phyloP scores from a whole-genome alignment of 2,888 invertebrate species.

The Ectemnius continuus region DNA sequence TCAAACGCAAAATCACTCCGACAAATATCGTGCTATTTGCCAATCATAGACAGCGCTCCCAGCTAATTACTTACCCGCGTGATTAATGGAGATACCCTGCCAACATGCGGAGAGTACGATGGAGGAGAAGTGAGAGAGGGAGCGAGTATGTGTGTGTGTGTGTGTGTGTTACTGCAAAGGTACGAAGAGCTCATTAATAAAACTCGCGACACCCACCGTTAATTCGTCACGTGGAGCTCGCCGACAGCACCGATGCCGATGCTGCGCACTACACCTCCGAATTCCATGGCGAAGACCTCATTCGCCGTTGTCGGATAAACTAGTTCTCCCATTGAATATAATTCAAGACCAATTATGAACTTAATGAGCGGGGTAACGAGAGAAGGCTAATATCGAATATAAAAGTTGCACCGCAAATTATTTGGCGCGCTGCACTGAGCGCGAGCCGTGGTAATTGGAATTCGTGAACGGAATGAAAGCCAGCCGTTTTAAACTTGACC shows the following conservation, averaged over 20 bases:
- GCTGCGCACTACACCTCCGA: slow-evolving; percentile 46
- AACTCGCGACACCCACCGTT: slow-evolving; percentile 1
- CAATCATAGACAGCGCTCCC: slow-evolving; percentile 55
- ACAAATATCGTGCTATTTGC: slow-evolving; percentile 67
- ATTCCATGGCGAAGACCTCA: slow-evolving; percentile 33
- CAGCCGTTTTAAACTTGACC: slow-evolving; percentile 16
- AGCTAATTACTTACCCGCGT: slow-evolving; percentile 52
- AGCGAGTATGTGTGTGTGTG: neutral
- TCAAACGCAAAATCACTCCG: slow-evolving; percentile 73
- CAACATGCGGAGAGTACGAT: neutral
- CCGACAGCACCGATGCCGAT: slow-evolving; percentile 31
- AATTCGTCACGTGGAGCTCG: neutral
- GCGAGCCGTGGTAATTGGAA: neutral
- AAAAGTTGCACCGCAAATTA: neutral
- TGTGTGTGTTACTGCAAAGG: no score
- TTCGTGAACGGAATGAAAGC: neutral
- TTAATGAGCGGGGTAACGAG: neutral
- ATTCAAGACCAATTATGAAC: no score
- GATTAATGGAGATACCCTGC: slow-evolving; percentile 3
- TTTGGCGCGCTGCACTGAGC: neutral
- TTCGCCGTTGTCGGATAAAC: neutral
- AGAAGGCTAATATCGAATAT: neutral
- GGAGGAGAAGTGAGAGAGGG: neutral
- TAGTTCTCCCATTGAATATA: neutral
- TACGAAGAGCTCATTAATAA: no score